Evolutionary conservation across 2,113 vertebrate genomes (phyloP).

Genomic region (Sturnira hondurensis): DNA sequence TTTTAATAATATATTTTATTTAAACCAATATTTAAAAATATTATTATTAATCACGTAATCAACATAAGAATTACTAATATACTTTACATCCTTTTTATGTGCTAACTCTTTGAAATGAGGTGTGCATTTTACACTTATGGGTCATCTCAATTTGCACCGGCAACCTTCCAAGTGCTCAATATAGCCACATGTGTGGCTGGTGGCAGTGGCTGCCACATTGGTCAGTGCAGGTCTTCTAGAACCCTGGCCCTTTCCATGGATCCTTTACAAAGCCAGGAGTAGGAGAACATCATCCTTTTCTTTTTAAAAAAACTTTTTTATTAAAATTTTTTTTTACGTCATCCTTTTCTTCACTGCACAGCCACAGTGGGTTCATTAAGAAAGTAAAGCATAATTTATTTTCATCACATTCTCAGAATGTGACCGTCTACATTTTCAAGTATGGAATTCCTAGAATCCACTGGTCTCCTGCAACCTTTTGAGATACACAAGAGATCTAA

Average conservation of each 20-base stretch:
- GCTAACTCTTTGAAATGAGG: background rate
- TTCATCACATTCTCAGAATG: background rate
- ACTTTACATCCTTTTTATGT: background rate
- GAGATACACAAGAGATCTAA: background rate
- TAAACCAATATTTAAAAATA: background rate
- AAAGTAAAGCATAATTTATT: background rate
- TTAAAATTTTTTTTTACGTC: too few species aligned
- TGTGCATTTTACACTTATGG: background rate
- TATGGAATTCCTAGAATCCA: background rate
- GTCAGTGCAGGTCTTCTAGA: background rate
- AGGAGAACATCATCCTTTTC: background rate
- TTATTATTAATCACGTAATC: background rate
- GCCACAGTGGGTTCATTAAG: background rate
- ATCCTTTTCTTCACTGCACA: background rate
- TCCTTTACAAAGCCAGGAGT: background rate
- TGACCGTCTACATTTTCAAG: background rate
- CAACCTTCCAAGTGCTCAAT: background rate
- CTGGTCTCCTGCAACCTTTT: background rate
- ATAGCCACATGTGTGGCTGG: background rate
- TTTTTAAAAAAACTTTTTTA: too few species aligned
- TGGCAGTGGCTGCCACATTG: background rate
- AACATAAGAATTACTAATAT: background rate
- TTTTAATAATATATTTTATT: background rate
- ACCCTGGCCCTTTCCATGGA: background rate
- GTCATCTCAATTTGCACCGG: background rate